Base-by-base conservation (phyloP, 2,113 vertebrate species). In the Scytalopus superciliaris region DNA sequence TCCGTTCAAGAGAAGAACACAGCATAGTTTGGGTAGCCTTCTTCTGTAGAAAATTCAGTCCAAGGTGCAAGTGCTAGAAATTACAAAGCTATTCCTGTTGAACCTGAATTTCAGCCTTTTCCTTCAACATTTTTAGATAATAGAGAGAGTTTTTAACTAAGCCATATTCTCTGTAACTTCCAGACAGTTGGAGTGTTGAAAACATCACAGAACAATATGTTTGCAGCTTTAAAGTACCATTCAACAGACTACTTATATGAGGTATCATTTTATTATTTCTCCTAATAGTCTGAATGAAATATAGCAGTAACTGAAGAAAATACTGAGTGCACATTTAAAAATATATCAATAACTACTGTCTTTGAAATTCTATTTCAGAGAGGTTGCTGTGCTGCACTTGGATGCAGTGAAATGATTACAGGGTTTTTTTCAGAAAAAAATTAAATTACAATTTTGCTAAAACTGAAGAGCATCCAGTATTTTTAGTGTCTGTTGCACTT, bases 211-310 rank as follows among this genome's bases (percentile, higher is more conserved):
- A 96, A 81, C 84, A 96, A 95, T 64, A 97, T 98, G 97, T 98
- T 98, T 97, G 44, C 97, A 84, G 72, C 96, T 87, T 94, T 98
- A 52, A 98, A 97, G 67, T 98, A 98, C 84, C 93, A 90, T 50
- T 93, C 98, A 37, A 91, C 98, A 90, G 98, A 98, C 82, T 98
- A 98, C 88, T 97, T 97, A 75, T 96, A 97, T 84, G 98, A 98
- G 98, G 98, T 98, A 98, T 4, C n/a, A 6, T 92, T 52, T 90
- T 94, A 74, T 37, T 95, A 40, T 57, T 80, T 96, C 28, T 64
- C 35, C 76, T 83, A 59, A 9, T 42, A 50, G 45, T 95, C 66
- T 80, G 30, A 89, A 86, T 11, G 4, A 95, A 87, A 76, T 79
- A 33, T 31, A 19, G 19, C 28, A 91, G 39, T 50, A 91, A 31